Base-by-base conservation (phyloP, 1,140 invertebrate genomes). In the Hetaerina americana region DNA sequence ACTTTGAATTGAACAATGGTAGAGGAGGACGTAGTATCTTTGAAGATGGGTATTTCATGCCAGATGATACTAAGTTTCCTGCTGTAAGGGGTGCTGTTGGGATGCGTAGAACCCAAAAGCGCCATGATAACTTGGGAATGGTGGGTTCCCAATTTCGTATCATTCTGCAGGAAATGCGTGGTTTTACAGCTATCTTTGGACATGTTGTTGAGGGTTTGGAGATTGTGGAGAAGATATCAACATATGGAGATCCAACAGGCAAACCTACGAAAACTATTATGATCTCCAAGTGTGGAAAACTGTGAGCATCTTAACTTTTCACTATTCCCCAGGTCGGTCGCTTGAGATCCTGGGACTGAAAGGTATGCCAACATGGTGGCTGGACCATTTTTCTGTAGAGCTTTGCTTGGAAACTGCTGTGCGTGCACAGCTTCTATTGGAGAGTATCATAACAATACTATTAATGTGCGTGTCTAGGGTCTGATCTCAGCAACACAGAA, bases 61-160 rank as follows among this genome's bases (percentile, higher is more conserved):
- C 91, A 0, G 91, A 93, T 77, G 90, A 92, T 74, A 92, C 90
- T 0, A 89, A 89, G 77, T 85, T 93, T 75, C 82, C 87, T n/a
- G 89, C 90, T 0, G 84, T 88, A 0, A 81, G 91, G 12, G 91
- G 91, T 10, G 88, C 90, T 0, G 89, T 93, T 0, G 92, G 91
- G 25, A 94, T 94, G 91, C 83, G 91, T 25, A 83, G 92, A 5
- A 92, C 90, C 66, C 91, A 92, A 76, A 91, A 90, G 77, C 85
- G 90, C 5, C 90, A 91, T 79, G 90, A 93, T 76, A 92, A 89
- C 76, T 79, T 89, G 49, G 90, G 91, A 28, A 87, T 91, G 84
- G 92, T 94, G 0, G 92, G 91, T 25, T 93, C 91, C 40, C 92
- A 93, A 78, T 93, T 93, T 81, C 87, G 91, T 66, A 88, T 93